Evolutionary conservation across 2,113 vertebrate genomes (phyloP).

Genomic region (Mola mola): DNA sequence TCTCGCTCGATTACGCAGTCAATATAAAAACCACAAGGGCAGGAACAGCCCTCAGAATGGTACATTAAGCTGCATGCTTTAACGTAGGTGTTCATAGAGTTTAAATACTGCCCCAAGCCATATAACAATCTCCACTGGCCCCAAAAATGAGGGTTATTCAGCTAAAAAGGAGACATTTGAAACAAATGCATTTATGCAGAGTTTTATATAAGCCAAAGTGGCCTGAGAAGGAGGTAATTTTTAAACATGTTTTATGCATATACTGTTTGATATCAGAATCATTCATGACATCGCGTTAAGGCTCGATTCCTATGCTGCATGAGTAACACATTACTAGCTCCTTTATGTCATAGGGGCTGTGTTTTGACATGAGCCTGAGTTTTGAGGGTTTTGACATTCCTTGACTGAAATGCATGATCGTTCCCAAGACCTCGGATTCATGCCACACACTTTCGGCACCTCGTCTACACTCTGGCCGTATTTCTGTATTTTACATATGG

Average conservation of each 20-base stretch:
- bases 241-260: conserved; percentile 32
- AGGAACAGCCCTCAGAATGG: conserved; percentile 29
- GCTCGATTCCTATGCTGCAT: conserved; percentile 20
- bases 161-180: conserved; percentile 44
- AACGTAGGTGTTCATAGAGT: conserved; percentile 65
- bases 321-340: conserved; percentile 36
- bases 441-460: conserved; percentile 72
- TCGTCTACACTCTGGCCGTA: conserved; percentile 58
- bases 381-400: conserved; percentile 46
- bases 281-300: conserved; percentile 18
- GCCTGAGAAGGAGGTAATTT: conserved; percentile 34
- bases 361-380: conserved; percentile 52
- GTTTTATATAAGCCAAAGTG: conserved; percentile 29
- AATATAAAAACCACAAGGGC: conserved; percentile 52
- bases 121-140: conserved; percentile 53
- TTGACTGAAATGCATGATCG: conserved; percentile 60
- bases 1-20: conserved; percentile 35
- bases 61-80: conserved; percentile 68
- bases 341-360: conserved; percentile 26
- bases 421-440: conserved; percentile 59
- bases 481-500: conserved; percentile 69
- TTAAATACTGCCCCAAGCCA: conserved; percentile 68
- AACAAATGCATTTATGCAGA: conserved; percentile 33
- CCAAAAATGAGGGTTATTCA: conserved; percentile 62
- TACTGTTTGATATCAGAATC: conserved; percentile 18